Base-by-base conservation (phyloP, 2,888 invertebrate species). In the Cacoxenus indagator region DNA sequence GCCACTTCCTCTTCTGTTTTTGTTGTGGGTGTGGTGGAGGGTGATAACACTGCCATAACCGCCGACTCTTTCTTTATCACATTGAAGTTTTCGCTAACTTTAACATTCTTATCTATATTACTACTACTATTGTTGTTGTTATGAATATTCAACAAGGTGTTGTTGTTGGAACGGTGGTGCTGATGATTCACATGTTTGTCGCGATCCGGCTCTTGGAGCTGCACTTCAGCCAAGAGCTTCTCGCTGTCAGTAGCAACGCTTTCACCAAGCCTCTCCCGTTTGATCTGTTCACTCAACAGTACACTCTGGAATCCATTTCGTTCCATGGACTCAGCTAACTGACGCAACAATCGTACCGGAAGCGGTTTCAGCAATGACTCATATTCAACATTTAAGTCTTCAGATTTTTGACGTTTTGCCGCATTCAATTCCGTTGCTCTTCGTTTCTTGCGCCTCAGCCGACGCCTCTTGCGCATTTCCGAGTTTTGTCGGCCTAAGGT, bases 81-180 rank as follows among this genome's bases (percentile, higher is more conserved):
- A 87, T 88, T 87, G 78, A 84, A 81, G 84, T 87, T 87, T 78
- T 87, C 87, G 83, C 82, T 85, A 83, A 84, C 81, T 79, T 81
- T 85, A 84, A 85, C 84, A 81, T 84, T 82, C 82, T 82, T 86
- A 81, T 78, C 83, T 77, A 81, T 84, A 82, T 82, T 81, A 80
- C 73, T 83, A 81, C 73, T 82, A 79, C 74, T 82, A 76, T 76
- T 82, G 73, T 76, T 81, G 72, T 75, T 82, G 77, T 76, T 81
- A 70, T 76, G 78, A 77, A 77, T 78, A 74, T 76, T 84, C 72
- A 80, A 76, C 77, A 80, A 75, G 75, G 76, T 84, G 77, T 84
- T 84, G 74, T 84, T 81, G 77, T 73, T 81, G 81, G 83, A 80
- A 82, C 80, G 80, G 81, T 80, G 79, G 81, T 78, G 66, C 65